These are phyloP conservation scores for Hyposoter didymator DNA, from an alignment of 2,888 invertebrate genomes.

Conservation along the genomic window DNA sequence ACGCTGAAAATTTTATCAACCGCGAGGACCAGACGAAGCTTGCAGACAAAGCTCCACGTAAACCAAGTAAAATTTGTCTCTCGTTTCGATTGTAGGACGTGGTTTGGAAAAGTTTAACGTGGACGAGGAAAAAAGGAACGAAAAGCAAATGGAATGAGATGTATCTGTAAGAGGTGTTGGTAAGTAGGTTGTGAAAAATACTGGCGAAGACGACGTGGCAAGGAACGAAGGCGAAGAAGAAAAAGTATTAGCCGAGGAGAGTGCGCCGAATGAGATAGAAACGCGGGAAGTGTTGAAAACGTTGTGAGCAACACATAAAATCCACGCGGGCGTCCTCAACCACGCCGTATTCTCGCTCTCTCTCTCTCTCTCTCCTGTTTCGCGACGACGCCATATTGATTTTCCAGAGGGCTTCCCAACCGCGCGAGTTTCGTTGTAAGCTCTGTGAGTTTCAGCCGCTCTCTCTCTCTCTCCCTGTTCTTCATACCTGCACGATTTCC, in stretches of 20 bases:
- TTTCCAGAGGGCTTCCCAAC: slow-evolving; percentile 74
- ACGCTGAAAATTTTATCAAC: slow-evolving; percentile 30
- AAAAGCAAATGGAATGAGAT: slow-evolving; percentile 7
- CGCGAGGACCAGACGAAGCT: slow-evolving; percentile 36
- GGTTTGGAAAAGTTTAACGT: slow-evolving; percentile 28
- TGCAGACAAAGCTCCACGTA: slow-evolving; percentile 16
- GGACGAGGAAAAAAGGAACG: slow-evolving; percentile 10
- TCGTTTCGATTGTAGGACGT: slow-evolving; percentile 8
- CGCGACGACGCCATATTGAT: slow-evolving; percentile 76
- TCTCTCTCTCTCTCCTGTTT: slow-evolving; percentile 68
- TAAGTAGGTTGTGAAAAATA: slow-evolving; percentile 48
- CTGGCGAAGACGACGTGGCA: not conserved
- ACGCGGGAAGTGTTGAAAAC: slow-evolving; percentile 71
- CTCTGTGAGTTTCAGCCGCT: slow-evolving; percentile 70
- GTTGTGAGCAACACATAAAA: slow-evolving; percentile 67
- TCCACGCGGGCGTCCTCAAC: slow-evolving; percentile 61
- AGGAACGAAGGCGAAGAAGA: slow-evolving; percentile 12
- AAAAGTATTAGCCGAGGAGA: slow-evolving; percentile 42
- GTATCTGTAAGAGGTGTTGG: slow-evolving; percentile 9
- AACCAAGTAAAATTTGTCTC: slow-evolving; percentile 39
- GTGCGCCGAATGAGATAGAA: slow-evolving; percentile 69
- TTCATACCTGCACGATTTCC: slow-evolving; percentile 55
- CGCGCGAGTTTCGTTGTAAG: slow-evolving; percentile 72
- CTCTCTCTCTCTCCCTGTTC: slow-evolving; percentile 61
- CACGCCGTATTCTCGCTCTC: slow-evolving; percentile 48